Base-by-base conservation (phyloP, 1,140 invertebrate species). In the Hyposmocoma kahamanoa region DNA sequence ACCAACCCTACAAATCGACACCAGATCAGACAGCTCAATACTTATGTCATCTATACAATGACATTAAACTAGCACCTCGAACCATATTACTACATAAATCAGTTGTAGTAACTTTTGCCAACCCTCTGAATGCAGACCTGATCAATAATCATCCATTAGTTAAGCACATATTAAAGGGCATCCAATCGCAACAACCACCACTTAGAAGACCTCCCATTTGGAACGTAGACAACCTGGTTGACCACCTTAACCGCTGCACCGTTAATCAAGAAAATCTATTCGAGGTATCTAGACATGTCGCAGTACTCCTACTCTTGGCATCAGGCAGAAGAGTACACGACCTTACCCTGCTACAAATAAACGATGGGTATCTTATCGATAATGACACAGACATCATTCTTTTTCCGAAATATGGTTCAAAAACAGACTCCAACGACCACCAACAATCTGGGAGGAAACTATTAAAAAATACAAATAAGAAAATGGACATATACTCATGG, bases 281-380 rank as follows among this genome's bases (percentile, higher is more conserved):
- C 13, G 49, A 73, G 30, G 57, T 61, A 3, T 73, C 62, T 34
- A 28, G 70, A 11, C 18, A 47, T n/a, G 30, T 53, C 4, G 64
- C 67, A 3, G 8, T 59, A 3, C 44, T 67, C n/a, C 46, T 72
- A 18, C 42, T 72, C 8, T 38, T 70, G 15, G 61, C 58, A 4
- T 70, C 69, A 6, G 67, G 69, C 9, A 42, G 67, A 15, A 26
- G 69, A 41, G 42, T 72, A 3, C 67, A 72, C 26, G 61, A 72
- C 48, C 46, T 70, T 11, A 70, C 69, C 0, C 44, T 70, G n/a
- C 42, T 70, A 20, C 30, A 22, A 32, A 57, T 62, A 17, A 50
- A 34, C 1, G 13, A 17, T 8, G 20, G 53, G 9, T n/a, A 34
- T 13, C 22, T 51, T 10, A 11, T 38, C 4, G 21, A 43, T 20